Evolutionary conservation across 2,888 invertebrate species (phyloP).

Genomic region (Eretmocerus hayati): DNA sequence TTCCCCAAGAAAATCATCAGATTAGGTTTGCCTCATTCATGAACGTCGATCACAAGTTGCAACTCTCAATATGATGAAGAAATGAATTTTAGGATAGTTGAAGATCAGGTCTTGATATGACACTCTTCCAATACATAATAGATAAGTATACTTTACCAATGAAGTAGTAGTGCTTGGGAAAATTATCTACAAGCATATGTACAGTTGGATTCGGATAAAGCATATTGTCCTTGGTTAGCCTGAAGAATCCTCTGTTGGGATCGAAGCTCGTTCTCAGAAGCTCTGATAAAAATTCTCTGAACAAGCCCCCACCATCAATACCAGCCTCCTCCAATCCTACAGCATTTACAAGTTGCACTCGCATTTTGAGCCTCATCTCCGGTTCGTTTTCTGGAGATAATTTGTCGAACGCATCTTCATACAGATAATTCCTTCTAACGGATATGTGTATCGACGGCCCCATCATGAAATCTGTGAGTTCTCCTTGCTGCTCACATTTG

Average conservation of each 20-base stretch:
- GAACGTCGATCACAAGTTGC: background rate
- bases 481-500: constrained; percentile 67
- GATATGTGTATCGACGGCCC: constrained; percentile 71
- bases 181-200: constrained; percentile 76
- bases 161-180: constrained; percentile 85
- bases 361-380: constrained; percentile 74
- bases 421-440: constrained; percentile 84
- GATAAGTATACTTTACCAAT: constrained; percentile 23
- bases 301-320: constrained; percentile 95
- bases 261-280: constrained; percentile 92
- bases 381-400: constrained; percentile 85
- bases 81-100: background rate
- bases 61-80: too few species aligned
- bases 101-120: background rate
- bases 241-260: constrained; percentile 91
- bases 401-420: constrained; percentile 96
- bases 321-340: constrained; percentile 92
- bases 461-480: constrained; percentile 65
- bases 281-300: constrained; percentile 91
- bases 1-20: too few species aligned
- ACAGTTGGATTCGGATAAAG: constrained; percentile 95
- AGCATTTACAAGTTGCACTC: constrained; percentile 84
- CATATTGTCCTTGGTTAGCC: constrained; percentile 82
- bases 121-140: too few species aligned
- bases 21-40: too few species aligned